A percentile compares a stretch with the other conserved stretches of the same genome.
Conservation (phyloP, 2,888 invertebrate genomes). For the Actias luna region DNA sequence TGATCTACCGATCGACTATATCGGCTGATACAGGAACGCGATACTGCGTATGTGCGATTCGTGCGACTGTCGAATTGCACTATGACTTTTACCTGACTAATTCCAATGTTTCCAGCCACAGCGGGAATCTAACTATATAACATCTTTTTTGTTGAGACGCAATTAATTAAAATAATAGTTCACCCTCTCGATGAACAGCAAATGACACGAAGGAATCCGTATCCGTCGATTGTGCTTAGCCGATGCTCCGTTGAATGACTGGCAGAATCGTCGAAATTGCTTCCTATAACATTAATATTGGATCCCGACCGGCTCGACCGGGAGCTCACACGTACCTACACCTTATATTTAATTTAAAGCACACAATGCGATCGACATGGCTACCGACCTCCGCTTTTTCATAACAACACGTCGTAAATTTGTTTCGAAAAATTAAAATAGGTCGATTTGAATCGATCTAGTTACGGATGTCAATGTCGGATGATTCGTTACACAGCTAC, state of each 20-base stretch:
- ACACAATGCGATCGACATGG: conserved; percentile 75
- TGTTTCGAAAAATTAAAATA: conserved; percentile 53
- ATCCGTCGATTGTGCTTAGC: conserved; percentile 42
- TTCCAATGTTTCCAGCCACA: neutral
- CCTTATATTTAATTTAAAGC: conserved; percentile 74
- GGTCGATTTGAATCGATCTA: conserved; percentile 42
- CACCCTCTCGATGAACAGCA: conserved; percentile 38
- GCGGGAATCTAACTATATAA: too few relatives aligned
- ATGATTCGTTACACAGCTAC: conserved; percentile 35
- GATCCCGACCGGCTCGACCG: conserved; percentile 45
- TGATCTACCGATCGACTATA: too few relatives aligned
- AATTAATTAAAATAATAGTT: conserved; percentile 26
- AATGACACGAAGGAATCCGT: conserved; percentile 52
- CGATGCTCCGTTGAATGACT: conserved; percentile 60
- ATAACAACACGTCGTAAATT: conserved; percentile 58
- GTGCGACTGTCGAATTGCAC: neutral
- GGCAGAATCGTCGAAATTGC: conserved; percentile 68
- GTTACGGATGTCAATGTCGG: conserved; percentile 43
- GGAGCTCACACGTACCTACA: conserved; percentile 54
- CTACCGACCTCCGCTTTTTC: conserved; percentile 64
- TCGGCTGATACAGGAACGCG: too few relatives aligned
- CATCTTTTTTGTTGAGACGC: neutral
- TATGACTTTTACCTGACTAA: neutral
- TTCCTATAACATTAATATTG: conserved; percentile 64
- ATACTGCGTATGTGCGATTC: too few relatives aligned